A percentile compares a stretch with the other conserved stretches of the same genome.
phyloP scores from a whole-genome alignment of 2,888 invertebrate genomes.

The Agrotis clavis region DNA sequence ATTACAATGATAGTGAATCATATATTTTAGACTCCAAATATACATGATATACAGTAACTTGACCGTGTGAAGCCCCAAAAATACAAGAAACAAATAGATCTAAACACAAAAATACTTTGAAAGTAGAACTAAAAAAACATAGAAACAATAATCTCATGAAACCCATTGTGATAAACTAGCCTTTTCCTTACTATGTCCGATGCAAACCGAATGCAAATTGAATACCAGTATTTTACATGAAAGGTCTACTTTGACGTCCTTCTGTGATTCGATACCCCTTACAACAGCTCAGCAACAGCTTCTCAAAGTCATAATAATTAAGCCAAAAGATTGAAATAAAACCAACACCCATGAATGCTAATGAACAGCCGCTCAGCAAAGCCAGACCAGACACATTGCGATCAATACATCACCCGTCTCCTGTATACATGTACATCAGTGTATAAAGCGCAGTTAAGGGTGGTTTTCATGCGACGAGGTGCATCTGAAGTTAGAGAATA shows the following conservation, averaged over 20 bases:
- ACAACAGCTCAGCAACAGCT: background rate
- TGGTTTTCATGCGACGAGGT: background rate
- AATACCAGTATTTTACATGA: background rate
- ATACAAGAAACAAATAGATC: background rate
- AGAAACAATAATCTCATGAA: no score
- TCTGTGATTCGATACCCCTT: background rate
- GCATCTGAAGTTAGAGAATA: background rate
- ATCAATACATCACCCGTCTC: conserved; percentile 27
- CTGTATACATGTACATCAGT: background rate
- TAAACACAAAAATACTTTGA: background rate
- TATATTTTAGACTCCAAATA: no score
- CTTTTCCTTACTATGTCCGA: background rate
- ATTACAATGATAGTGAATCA: no score
- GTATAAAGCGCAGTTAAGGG: background rate
- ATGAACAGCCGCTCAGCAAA: background rate
- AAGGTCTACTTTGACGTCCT: background rate
- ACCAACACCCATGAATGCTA: background rate
- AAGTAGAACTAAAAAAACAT: background rate
- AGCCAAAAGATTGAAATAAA: background rate
- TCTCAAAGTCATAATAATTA: background rate
- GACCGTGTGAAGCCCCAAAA: background rate
- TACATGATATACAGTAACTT: background rate
- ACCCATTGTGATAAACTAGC: background rate
- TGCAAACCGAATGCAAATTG: background rate
- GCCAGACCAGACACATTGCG: conserved; percentile 19